Evolutionary conservation across 2,113 vertebrate species (phyloP), one percentile per base, ranked within the genome.

Genomic region (Galbula dea): DNA sequence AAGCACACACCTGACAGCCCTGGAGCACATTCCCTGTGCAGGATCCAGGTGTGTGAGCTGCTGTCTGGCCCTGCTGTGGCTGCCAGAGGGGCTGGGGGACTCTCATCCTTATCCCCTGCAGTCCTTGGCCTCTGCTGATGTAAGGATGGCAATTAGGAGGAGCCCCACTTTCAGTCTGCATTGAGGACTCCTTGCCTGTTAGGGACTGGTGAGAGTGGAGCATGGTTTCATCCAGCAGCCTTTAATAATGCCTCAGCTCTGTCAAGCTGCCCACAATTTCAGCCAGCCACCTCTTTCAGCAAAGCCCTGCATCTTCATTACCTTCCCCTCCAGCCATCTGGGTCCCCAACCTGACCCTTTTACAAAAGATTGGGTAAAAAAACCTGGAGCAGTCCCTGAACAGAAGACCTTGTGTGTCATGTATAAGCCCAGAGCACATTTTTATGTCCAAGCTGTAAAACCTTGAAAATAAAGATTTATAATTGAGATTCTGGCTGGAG

Each of bases 401-500:
- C 92, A 36, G 68, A 58, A 96, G 87, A 94, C 68, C 83, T 67
- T 45, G 68, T 19, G 57, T 67, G 86, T 97, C 89, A 43, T 45
- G 65, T 66, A 81, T 41, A 83, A 94, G 77, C 89, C 94, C 88
- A 90, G 88, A 92, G 94, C 92, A 91, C 94, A 94, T 96, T 96
- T 96, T 94, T 96, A 96, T 29, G 45, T 93, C 93, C 67, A 19
- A 78, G 83, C 89, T 95, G 90, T 93, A 88, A 96, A 97, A 96
- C 91, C 82, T 94, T 94, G 91, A 95, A 97, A 97, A 95, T 78
- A 94, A 94, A 90, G 93, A 95, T 97, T 95, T 97, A 96, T 97
- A 95, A 98, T 97, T 97, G 97, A 97, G 96, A 97, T 97, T 95
- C 95, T 95, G 89, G 81, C 74, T 86, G 93, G 94, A 97, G 88